Evolutionary conservation across 2,113 vertebrate species (phyloP), one percentile per base, ranked within the genome.

Genomic region (Odontesthes bonariensis): DNA sequence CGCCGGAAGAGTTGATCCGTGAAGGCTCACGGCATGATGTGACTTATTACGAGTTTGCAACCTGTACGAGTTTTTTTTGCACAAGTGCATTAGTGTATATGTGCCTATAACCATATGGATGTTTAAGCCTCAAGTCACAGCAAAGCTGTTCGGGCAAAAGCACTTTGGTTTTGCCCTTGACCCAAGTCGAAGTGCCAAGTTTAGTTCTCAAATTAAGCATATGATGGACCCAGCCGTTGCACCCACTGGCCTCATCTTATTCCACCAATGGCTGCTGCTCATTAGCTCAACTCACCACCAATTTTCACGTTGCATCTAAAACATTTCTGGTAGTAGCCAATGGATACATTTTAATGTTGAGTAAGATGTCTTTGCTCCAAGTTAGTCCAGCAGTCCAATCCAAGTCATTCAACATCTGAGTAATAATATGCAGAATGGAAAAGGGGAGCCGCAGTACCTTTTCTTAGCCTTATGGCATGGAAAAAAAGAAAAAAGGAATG

Each of bases 161-260:
- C 73, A 72, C 59, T 71, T 71, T 55, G 53, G 77, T 63, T 73
- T 8, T 69, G 70, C 35, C 85, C 81, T 85, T 88, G 80, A 88
- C 78, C 84, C 32, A 8, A 78, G 69, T 82, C 76, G 77, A 71
- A 74, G 84, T 85, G 80, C 73, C 82, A 75, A 23, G 40, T 82
- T 53, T 57, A 8, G 14, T 82, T 82, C 27, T 62, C n/a, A 85
- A 77, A 86, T 81, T 42, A 69, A 77, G 63, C 42, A 20, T 61
- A 53, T 73, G 75, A 82, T 42, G 27, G 54, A 61, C 46, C 65
- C 68, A 20, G 54, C 80, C 81, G 52, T 79, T 75, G 22, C 62
- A 55, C 66, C 73, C 71, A 71, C 69, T 76, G 82, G 79, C 62
- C 60, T 83, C 57, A 20, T 47, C 58, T 22, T 38, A 8, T 63